phyloP scores from a whole-genome alignment of 2,888 invertebrate species.

The Aphrophora alni region DNA sequence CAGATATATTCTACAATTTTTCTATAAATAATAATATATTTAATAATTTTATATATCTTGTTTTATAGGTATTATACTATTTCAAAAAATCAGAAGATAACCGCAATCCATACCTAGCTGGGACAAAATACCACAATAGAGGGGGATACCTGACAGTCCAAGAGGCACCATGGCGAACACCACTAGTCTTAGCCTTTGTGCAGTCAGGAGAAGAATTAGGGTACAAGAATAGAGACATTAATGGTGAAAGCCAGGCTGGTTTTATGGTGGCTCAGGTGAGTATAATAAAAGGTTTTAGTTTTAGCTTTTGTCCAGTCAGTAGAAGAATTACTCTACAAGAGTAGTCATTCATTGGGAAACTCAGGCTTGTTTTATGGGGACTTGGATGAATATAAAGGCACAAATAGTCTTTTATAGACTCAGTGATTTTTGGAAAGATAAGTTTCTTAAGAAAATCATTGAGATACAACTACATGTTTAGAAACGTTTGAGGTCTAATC shows the following conservation, averaged over 20 bases:
- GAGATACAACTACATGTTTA: too few species aligned
- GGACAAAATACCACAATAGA: conserved; percentile 60
- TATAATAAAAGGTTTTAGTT: conserved; percentile 59
- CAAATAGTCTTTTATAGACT: too few species aligned
- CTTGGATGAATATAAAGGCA: conserved; percentile 62
- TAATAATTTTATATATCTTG: too few species aligned
- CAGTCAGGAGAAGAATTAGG: conserved; percentile 83
- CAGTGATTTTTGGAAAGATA: too few species aligned
- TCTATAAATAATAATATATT: too few species aligned
- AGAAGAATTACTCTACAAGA: conserved; percentile 81
- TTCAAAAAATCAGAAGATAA: conserved; percentile 92
- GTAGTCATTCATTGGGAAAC: conserved; percentile 81
- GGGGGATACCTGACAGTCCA: conserved; percentile 81
- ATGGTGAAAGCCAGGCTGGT: conserved; percentile 79
- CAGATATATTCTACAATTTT: too few species aligned
- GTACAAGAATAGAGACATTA: conserved; percentile 82
- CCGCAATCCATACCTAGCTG: conserved; percentile 80
- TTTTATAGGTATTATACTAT: conserved; percentile 72
- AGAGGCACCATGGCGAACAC: conserved; percentile 85
- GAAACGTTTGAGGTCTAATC: too few species aligned
- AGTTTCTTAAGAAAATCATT: too few species aligned
- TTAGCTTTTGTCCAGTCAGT: conserved; percentile 85
- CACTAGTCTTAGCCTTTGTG: conserved; percentile 80
- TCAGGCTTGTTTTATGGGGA: conserved; percentile 83
- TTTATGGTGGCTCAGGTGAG: conserved; percentile 76